Conservation (phyloP, 2,113 vertebrate genomes). For the Mellivora capensis region DNA sequence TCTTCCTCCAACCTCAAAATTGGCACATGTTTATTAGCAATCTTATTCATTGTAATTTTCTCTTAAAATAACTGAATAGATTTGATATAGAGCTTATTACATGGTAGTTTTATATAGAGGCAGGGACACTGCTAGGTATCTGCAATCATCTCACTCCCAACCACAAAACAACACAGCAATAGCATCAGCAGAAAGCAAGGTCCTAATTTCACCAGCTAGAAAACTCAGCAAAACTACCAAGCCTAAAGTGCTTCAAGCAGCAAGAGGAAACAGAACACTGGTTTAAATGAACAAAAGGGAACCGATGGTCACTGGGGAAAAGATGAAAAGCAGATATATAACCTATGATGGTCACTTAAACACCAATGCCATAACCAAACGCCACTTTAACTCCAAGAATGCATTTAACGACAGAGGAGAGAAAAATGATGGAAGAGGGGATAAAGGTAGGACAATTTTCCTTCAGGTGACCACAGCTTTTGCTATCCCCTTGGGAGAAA, state of each 20-base stretch:
- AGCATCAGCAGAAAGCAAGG: conserved; percentile 54
- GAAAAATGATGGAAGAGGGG: not conserved
- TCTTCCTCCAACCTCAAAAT: not conserved
- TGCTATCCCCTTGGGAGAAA: not conserved
- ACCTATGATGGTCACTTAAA: not conserved
- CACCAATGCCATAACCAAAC: not conserved
- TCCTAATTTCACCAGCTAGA: conserved; percentile 61
- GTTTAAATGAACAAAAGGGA: conserved; percentile 34
- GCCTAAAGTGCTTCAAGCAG: conserved; percentile 58
- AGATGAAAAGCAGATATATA: not conserved
- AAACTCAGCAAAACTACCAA: conserved; percentile 70
- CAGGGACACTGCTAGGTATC: not conserved
- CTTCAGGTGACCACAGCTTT: not conserved
- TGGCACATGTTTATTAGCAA: not conserved
- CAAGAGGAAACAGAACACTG: conserved; percentile 28
- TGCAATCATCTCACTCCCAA: not conserved
- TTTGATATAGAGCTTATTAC: not conserved
- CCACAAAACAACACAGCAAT: not conserved
- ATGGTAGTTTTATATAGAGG: not conserved
- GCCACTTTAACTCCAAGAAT: not conserved
- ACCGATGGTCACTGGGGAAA: not conserved
- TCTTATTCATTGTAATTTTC: not conserved
- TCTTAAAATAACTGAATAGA: not conserved
- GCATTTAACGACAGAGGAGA: not conserved
- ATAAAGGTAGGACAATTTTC: not conserved